Evolutionary conservation across 2,888 invertebrate species (phyloP), one percentile per base, ranked within the genome.

Genomic region (Meloe dianella): DNA sequence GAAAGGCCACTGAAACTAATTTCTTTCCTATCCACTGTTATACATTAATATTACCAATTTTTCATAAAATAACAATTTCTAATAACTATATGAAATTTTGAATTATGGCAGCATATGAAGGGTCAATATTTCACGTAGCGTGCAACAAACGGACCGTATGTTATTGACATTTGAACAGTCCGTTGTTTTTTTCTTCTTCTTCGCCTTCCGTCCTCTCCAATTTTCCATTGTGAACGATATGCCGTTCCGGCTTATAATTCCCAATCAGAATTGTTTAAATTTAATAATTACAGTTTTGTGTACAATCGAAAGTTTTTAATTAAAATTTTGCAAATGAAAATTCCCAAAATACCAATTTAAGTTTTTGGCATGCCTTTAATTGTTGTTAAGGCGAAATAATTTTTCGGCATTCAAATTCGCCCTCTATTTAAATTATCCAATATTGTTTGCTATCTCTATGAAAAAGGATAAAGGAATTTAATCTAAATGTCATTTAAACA

Each of bases 401-500:
- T 51, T 51, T 51, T 51, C 22, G 47, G 47, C 8, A 51, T 51
- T 51, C 47, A 47, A 47, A 20, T 47, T 20, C 9, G 10, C 10
- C 47, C 47, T 12, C 10, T 22, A 22, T 51, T 51, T 51, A 22
- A 51, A 22, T 51, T 51, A 51, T 51, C 47, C 47, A 51, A 51
- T 51, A 51, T 22, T 20, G 47, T 51, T 51, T 10, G 47, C 47
- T 14, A 60, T 77, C 77, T 77, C 77, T 76, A 74, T 70, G 72
- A 70, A 65, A 68, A 71, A 73, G 74, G 73, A 73, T 73, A 74
- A 75, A 78, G 79, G 79, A 79, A 79, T 79, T 79, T 79, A 79
- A 79, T 79, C 78, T 79, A 79, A 79, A 78, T 77, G 79, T 79
- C 79, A 77, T 79, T 79, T 79, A 78, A 79, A 79, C 78, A 78